Base-by-base conservation (phyloP, 2,888 invertebrate species). In the Chelonus formosanus region DNA sequence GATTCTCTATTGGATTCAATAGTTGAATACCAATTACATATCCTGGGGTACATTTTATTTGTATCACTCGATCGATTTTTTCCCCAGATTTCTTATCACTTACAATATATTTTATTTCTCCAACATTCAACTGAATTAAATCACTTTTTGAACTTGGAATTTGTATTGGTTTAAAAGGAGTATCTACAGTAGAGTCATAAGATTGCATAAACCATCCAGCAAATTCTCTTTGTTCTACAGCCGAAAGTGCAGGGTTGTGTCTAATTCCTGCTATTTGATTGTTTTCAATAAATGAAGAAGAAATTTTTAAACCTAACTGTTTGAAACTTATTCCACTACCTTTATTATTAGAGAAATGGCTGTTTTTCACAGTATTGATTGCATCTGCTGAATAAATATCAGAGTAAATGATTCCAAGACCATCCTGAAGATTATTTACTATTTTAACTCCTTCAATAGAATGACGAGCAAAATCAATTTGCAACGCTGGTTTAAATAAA, bases 361-460 rank as follows among this genome's bases (percentile, higher is more conserved):
- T 94, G 81, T 94, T 93, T 74, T 91, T 90, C 0, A 95, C 91
- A 35, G 91, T 90, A 75, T 95, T 94, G 3, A 93, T 88, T 0
- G 92, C 89, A 79, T 93, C 93, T 3, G 92, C 91, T 34, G 94
- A 93, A 82, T 93, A 96, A 67, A 98, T 91, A 84, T 99, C 97
- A 0, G 97, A 95, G 84, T 97, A 98, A 67, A 97, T 86, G 48
- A 99, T 90, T 40, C 97, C 97, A 36, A 99, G 86, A 0, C 98
- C 99, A 79, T 97, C 96, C 75, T 95, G 93, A 61, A 93, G 90
- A 81, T 97, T 98, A 78, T 96, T 90, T 0, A 90, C 87, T 20
- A 98, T 88, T 74, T 90, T 90, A 3, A 95, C 89, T 76, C 91
- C 93, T 82, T 95, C 94, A 73, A 95, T 85, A 73, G 93, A 91